Conservation (phyloP, 2,113 vertebrate genomes). For the Chloropsis hardwickii region DNA sequence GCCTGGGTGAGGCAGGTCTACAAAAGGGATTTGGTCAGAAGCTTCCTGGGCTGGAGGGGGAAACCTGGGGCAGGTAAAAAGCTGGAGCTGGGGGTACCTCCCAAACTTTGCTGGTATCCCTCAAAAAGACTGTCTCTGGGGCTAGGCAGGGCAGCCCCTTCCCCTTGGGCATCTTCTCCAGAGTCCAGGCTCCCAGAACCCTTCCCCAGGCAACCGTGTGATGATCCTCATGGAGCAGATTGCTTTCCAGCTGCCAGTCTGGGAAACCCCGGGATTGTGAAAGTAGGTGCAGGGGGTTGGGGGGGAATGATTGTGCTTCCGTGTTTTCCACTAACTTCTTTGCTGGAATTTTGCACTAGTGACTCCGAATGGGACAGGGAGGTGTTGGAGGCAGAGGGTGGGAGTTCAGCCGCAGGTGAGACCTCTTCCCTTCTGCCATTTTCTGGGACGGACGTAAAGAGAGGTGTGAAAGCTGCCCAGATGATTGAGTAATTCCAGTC, state of each 20-base stretch:
- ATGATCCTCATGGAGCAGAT: neutral
- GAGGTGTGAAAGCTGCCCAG: neutral
- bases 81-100: too few relatives aligned
- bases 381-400: neutral
- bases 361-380: neutral
- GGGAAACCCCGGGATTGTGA: neutral
- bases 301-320: neutral
- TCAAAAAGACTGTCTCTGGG: neutral
- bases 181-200: neutral
- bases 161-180: neutral
- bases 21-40: neutral
- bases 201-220: neutral
- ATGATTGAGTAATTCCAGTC: rapidly evolving
- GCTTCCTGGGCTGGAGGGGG: neutral
- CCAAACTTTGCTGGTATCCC: neutral
- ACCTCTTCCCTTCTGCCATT: neutral
- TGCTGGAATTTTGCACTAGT: neutral
- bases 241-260: neutral
- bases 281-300: rapidly evolving
- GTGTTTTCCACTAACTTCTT: neutral
- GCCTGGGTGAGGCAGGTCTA: neutral
- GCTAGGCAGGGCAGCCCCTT: neutral
- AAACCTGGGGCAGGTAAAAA: neutral
- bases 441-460: neutral
- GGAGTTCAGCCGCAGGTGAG: neutral